Conservation (phyloP, 2,113 vertebrate species). For the Erinaceus europaeus region DNA sequence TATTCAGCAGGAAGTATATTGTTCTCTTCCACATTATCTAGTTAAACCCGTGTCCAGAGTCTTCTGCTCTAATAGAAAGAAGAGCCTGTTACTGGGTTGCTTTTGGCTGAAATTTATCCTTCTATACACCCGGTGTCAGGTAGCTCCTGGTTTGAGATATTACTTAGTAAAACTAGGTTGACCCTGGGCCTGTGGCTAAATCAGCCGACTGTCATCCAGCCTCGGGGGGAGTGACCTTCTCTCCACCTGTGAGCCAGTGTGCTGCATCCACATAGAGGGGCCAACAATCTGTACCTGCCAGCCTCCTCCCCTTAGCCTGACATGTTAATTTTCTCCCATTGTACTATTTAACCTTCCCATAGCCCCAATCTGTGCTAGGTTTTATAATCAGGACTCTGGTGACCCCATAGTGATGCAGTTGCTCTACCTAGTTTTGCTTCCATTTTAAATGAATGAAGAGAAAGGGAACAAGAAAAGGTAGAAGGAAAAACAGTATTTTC, state of each 20-base stretch:
- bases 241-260: not conserved
- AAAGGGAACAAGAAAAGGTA: not conserved
- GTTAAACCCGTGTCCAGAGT: not conserved
- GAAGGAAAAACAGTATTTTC: not conserved
- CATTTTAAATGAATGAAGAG: slow-evolving; percentile 6
- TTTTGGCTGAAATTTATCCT: slow-evolving; percentile 40
- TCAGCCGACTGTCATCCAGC: slow-evolving; percentile 27
- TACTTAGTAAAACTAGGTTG: slow-evolving; percentile 55
- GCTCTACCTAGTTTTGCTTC: slow-evolving; percentile 30
- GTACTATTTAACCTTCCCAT: slow-evolving; percentile 60
- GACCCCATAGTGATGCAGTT: not conserved
- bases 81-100: not conserved
- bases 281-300: not conserved
- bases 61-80: not conserved
- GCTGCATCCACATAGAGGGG: not conserved
- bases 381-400: slow-evolving; percentile 43
- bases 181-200: slow-evolving; percentile 38
- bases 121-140: slow-evolving; percentile 14
- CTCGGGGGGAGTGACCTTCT: slow-evolving; percentile 22
- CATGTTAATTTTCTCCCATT: slow-evolving; percentile 65
- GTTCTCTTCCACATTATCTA: not conserved
- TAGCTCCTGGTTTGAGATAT: slow-evolving; percentile 40
- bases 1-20: not conserved
- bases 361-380: slow-evolving; percentile 29
- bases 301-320: slow-evolving; percentile 4